Evolutionary conservation across 1,140 invertebrate genomes (phyloP), one percentile per base, ranked within the genome.

Genomic region (Aphelenchoides avenae): DNA sequence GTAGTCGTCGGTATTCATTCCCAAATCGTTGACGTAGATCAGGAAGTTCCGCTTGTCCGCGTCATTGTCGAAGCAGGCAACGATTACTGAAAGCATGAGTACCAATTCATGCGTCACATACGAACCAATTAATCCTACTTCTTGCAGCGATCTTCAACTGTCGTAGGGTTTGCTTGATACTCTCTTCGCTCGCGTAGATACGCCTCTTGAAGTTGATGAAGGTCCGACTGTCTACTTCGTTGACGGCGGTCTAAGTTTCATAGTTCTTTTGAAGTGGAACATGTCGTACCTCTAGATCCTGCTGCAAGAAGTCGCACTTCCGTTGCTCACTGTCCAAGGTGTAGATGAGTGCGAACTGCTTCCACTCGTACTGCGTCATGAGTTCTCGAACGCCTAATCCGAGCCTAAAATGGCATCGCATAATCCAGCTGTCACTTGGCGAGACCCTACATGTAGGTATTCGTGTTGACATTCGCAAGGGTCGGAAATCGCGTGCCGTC

Each of bases 1-100:
- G 47, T 54, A 64, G 41, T 64, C 61, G 13, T 57, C 54, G 3
- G 56, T 48, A n/a, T 40, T 47, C 39, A 64, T 50, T 29, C 49
- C 47, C 20, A 20, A 22, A 37, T 64, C 61, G 5, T 56, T 31
- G 9, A 59, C 49, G 18, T 43, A 37, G 13, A 64, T 18, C 30
- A 64, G 27, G 39, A 64, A 64, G 18, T 50, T 41, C 13, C 61
- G n/a, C 18, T 44, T 48, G 9, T 36, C 22, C 22, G 40, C 29
- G 37, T 42, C 37, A 2, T 33, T 33, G 24, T 64, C 61, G 26
- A 66, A 37, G 22, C 56, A 62, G 20, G 27, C 42, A 2, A 64
- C 49, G 41, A 64, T 30, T 39, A 64, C 61, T 64, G 42, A 26
- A 61, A 57, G 15, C 15, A 24, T 13, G 13, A 51, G 1, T 29